Base-by-base conservation (phyloP, 1,140 invertebrate genomes). In the Pinna nobilis region DNA sequence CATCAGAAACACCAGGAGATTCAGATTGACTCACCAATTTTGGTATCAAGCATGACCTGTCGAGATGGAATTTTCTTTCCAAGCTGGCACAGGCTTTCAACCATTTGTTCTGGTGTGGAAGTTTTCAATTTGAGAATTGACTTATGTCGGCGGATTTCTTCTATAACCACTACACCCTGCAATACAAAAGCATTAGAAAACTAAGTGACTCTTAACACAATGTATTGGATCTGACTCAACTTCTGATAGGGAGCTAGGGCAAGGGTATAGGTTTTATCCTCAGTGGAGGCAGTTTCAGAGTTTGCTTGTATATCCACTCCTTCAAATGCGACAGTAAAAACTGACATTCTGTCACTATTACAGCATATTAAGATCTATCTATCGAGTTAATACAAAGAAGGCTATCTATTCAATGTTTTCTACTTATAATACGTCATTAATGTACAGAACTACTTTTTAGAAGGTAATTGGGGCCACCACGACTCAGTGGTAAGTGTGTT, bases 161-260 rank as follows among this genome's bases (percentile, higher is more conserved):
- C 85, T 6, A 86, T 64, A 2, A 86, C 82, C 23, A 86, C 85
- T 15, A 86, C 85, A 44, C 85, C 82, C 85, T 86, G 50, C 9
- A 72, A 77, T 55, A 71, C 15, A 37, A 20, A 57, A 57, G 30
- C 18, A 25, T 23, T 30, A 67, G 25, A 39, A 30, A 57, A 3
- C n/a, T 37, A 2, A 23, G 3, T 4, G 25, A 23, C 3, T 20
- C 5, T 33, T 51, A n/a, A 60, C 2, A 39, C n/a, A 2, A 9
- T 57, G 1, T 18, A 20, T 20, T 25, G 18, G 15, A 44, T 44
- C n/a, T 55, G 15, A 6, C 15, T 15, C 35, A 28, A 23, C 37
- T 25, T 2, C 23, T 39, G 30, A 35, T 11, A 32, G 4, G n/a
- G 15, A 15, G 3, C 18, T 13, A 28, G 18, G 41, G 23, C 15